phyloP scores from a whole-genome alignment of 2,888 invertebrate genomes.

The Carterocephalus palaemon region DNA sequence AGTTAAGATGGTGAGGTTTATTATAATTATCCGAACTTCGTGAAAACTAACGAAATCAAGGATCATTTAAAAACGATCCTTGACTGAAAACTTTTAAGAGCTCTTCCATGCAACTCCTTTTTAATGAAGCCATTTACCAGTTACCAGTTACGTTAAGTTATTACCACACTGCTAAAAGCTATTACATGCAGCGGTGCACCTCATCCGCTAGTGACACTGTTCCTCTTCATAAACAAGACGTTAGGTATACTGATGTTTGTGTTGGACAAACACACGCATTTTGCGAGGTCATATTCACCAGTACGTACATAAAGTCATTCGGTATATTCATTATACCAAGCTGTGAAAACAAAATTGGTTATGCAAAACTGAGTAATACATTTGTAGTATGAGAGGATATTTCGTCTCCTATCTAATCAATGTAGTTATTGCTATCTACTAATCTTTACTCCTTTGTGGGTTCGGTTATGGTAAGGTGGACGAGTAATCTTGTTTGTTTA shows the following conservation, averaged over 20 bases:
- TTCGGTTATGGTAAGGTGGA: no score
- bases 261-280: conserved; percentile 46
- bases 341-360: conserved; percentile 15
- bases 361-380: conserved; percentile 4
- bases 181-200: conserved; percentile 34
- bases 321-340: conserved; percentile 28
- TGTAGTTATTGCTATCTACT: conserved; percentile 1
- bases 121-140: no score
- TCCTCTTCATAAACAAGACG: conserved; percentile 33
- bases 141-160: conserved; percentile 29
- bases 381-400: conserved; percentile 3
- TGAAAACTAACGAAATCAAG: no score
- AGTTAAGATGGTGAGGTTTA: conserved; percentile 31
- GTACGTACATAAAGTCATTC: conserved; percentile 37
- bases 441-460: conserved; percentile 9
- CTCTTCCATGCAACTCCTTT: no score
- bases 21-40: no score
- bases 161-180: conserved; percentile 57
- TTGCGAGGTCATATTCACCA: conserved; percentile 46
- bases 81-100: no score
- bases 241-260: conserved; percentile 46
- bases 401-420: conserved; percentile 15
- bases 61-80: no score
- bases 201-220: neutral
- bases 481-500: conserved; percentile 15